Base-by-base conservation (phyloP, 2,797 vertebrate species). In the Urocyon cinereoargenteus region DNA sequence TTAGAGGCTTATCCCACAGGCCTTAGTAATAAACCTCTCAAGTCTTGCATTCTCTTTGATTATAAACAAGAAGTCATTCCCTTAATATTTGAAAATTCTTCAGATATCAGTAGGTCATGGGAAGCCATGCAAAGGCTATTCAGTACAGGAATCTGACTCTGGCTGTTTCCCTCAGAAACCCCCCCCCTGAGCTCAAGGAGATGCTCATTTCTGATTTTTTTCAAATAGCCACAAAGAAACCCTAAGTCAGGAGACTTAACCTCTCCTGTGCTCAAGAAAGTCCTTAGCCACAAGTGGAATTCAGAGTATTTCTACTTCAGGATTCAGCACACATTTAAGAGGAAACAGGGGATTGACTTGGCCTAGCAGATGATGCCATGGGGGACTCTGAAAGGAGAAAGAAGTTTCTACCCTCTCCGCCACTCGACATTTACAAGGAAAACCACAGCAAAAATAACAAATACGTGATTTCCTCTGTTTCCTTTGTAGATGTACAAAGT, bases 181-280 rank as follows among this genome's bases (percentile, higher is more conserved):
- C 94, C 78, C 94, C 78, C 91, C 91, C 87, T 77, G 68, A 93
- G 2, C 87, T 97, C 22, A 24, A 91, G 0, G 14, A 98, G 87
- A 97, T 92, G 81, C 70, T 95, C 81, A 89, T 90, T 73, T 86
- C 28, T 96, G 19, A 91, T 98, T 98, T 96, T 91, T 85, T 97
- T 94, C 83, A 62, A 83, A 95, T 77, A n/a, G 0, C 92, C 62
- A 66, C 55, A 93, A 90, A 97, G 91, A 91, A 19, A 36, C 0
- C 68, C 45, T 85, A 66, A 85, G n/a, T 45, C 77, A 7, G 0
- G 90, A 81, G 73, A 34, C 12, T 73, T 97, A 62, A 0, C 62
- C 62, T 26, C 79, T 73, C 22, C 0, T 0, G 1, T 70, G 70
- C 62, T 79, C 49, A 61, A n/a, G 15, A 57, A 61, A 95, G n/a